These are phyloP conservation scores for Catostomus latipinnis DNA, from an alignment of 2,797 vertebrate genomes.

Conservation along the genomic window DNA sequence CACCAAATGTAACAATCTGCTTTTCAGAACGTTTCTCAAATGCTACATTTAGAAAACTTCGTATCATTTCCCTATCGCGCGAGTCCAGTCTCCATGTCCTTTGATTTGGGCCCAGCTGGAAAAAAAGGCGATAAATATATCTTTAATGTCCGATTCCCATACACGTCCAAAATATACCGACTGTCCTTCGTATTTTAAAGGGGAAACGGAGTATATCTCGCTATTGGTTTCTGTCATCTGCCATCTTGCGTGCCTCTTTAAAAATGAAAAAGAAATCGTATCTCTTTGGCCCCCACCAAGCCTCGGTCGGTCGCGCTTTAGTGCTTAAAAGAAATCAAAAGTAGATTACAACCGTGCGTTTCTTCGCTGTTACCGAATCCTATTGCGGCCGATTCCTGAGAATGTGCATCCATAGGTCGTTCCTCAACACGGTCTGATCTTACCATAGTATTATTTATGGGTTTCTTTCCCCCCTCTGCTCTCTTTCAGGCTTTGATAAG, in stretches of 20 bases:
- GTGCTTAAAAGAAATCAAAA: constrained; percentile 69
- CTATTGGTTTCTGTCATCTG: constrained; percentile 83
- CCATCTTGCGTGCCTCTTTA: constrained; percentile 84
- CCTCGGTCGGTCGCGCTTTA: constrained; percentile 58
- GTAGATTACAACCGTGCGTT: constrained; percentile 48
- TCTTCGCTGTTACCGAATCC: constrained; percentile 40
- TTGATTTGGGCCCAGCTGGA: constrained; percentile 26
- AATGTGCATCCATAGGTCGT: constrained; percentile 68
- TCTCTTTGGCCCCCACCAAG: constrained; percentile 57
- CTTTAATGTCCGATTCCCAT: constrained; percentile 36
- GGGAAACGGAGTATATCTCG: constrained; percentile 75
- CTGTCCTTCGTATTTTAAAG: constrained; percentile 73
- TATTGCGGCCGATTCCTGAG: constrained; percentile 57
- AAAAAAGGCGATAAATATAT: neutral
- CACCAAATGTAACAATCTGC: constrained; percentile 18
- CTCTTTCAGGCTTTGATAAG: constrained; percentile 74
- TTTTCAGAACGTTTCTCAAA: neutral
- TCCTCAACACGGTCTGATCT: constrained; percentile 61
- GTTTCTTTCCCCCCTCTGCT: constrained; percentile 67
- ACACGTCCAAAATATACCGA: constrained; percentile 64
- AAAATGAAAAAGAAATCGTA: constrained; percentile 60
- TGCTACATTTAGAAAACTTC: constrained; percentile 15
- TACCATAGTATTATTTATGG: constrained; percentile 69
- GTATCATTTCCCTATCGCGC: constrained; percentile 6
- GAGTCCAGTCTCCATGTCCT: constrained; percentile 14